Conservation (phyloP, 2,888 invertebrate species). For the Pachymerium ferrugineum region DNA sequence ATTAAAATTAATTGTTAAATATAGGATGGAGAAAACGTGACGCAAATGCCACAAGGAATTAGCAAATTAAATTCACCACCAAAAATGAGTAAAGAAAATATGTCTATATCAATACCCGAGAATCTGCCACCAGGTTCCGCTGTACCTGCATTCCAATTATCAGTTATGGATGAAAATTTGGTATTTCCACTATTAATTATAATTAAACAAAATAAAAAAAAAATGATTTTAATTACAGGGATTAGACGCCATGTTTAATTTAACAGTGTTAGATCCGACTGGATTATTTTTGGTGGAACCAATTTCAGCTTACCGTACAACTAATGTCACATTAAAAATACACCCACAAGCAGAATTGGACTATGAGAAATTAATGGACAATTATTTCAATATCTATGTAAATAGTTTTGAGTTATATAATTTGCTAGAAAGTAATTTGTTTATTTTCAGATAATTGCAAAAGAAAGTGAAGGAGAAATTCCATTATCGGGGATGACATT, state of each 20-base stretch:
- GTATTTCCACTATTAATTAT: neutral
- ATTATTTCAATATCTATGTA: too few species aligned
- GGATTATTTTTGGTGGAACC: constrained; percentile 7
- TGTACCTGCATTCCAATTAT: neutral
- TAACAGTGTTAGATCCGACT: constrained; percentile 11
- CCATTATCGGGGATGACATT: neutral
- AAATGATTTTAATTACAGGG: neutral
- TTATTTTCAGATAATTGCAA: neutral
- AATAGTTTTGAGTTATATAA: neutral
- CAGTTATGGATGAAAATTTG: neutral
- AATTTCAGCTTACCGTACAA: neutral
- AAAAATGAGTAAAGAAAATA: neutral
- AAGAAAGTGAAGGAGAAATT: neutral
- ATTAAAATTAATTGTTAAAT: neutral
- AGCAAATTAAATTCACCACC: neutral
- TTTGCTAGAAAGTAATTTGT: neutral
- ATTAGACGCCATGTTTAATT: neutral
- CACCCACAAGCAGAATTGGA: neutral
- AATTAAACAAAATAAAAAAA: neutral
- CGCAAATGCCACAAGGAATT: neutral
- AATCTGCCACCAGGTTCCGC: neutral
- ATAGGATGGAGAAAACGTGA: neutral
- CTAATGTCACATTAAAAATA: neutral
- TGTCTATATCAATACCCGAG: constrained; percentile 7
- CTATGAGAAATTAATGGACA: neutral